phyloP scores from a whole-genome alignment of 2,113 vertebrate species.

The Dissostichus mawsoni region DNA sequence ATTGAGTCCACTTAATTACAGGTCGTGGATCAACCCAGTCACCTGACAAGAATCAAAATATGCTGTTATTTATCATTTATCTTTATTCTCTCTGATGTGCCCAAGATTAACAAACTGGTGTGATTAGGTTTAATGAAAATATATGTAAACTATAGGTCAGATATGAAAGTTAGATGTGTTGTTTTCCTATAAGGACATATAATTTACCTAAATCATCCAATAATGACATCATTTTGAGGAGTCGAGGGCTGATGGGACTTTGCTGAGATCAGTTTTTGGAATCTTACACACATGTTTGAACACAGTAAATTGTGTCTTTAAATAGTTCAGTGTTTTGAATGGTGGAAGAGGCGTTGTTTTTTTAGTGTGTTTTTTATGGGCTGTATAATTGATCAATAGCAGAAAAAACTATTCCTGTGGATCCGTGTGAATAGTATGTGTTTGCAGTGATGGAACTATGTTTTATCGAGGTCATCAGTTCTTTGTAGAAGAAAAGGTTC shows the following conservation, averaged over 20 bases:
- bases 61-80: too few relatives aligned
- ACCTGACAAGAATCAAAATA: too few relatives aligned
- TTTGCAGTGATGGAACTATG: conserved; percentile 17
- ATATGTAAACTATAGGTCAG: too few relatives aligned
- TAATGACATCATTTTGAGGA: neutral
- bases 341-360: neutral
- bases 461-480: conserved; percentile 8
- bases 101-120: too few relatives aligned
- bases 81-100: too few relatives aligned
- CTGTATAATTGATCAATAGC: conserved; percentile 17
- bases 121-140: too few relatives aligned
- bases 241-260: neutral
- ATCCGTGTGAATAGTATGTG: conserved; percentile 40
- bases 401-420: conserved; percentile 11
- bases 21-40: too few relatives aligned
- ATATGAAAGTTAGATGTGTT: too few relatives aligned
- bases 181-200: too few relatives aligned
- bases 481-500: neutral
- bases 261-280: neutral
- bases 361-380: neutral
- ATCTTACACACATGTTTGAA: neutral
- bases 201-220: neutral
- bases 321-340: neutral
- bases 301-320: neutral
- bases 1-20: too few relatives aligned